Conservation (phyloP, 2,797 vertebrate species). For the Argyrosomus regius region DNA sequence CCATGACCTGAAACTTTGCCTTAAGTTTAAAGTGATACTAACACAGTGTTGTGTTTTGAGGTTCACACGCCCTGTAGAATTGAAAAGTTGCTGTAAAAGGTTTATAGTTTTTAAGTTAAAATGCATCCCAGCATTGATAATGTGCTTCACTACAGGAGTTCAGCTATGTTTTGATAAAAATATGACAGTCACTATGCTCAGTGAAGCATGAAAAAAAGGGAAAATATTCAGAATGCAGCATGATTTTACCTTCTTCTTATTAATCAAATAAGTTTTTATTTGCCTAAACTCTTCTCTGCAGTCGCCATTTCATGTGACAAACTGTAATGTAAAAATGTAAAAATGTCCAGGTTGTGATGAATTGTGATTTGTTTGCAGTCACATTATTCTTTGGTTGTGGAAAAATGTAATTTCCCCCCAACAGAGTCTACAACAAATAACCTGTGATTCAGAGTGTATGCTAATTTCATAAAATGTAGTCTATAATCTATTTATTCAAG, state of each 20-base stretch:
- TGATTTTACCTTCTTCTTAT: background rate
- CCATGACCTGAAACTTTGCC: slow-evolving; percentile 31
- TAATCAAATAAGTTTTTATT: background rate
- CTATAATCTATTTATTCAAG: background rate
- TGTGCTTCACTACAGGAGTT: background rate
- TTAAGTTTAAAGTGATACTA: background rate
- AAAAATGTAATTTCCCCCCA: background rate
- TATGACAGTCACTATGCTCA: background rate
- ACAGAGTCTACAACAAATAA: background rate
- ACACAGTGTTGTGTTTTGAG: slow-evolving; percentile 8
- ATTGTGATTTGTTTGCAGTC: too few relatives aligned
- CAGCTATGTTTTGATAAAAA: background rate
- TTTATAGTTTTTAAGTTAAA: background rate
- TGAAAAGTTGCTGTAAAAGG: background rate
- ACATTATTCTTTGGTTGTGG: background rate
- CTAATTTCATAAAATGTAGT: slow-evolving; percentile 11
- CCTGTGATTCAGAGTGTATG: slow-evolving; percentile 1
- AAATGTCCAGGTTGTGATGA: background rate
- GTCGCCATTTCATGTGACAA: background rate
- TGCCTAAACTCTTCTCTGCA: background rate
- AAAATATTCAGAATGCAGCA: background rate
- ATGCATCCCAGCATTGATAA: background rate
- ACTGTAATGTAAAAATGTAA: too few relatives aligned
- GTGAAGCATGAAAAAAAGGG: background rate
- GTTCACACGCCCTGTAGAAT: background rate